Conservation (phyloP, 2,113 vertebrate species). For the Eptesicus fuscus region DNA sequence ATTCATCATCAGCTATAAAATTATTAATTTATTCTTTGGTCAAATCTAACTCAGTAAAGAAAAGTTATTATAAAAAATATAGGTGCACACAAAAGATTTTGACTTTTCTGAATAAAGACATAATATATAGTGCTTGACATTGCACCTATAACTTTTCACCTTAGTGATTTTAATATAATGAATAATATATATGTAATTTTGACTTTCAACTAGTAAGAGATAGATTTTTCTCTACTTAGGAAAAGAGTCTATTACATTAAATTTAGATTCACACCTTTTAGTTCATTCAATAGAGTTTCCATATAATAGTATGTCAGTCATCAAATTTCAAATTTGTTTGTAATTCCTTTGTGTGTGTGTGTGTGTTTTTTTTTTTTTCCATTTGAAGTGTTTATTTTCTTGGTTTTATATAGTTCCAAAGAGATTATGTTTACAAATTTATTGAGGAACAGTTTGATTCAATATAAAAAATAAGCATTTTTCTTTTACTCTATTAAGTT, state of each 20-base stretch:
- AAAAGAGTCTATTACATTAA: not conserved
- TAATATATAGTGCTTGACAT: not conserved
- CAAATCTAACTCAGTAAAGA: not conserved
- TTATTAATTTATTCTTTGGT: not conserved
- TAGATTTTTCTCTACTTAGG: not conserved
- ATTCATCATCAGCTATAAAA: not conserved
- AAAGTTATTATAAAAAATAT: slow-evolving; percentile 36
- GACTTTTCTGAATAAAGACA: slow-evolving; percentile 46
- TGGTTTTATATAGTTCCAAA: not conserved
- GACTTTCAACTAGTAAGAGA: not conserved
- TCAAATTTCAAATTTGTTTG: slow-evolving; percentile 4
- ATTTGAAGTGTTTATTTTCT: slow-evolving; percentile 12
- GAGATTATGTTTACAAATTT: not conserved
- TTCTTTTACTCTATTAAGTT: not conserved
- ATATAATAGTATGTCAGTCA: not conserved
- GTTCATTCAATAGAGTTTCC: not conserved
- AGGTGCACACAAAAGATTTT: not conserved
- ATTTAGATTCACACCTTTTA: slow-evolving; percentile 32
- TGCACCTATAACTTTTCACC: slow-evolving; percentile 47
- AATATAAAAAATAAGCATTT: not conserved
- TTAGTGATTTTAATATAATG: slow-evolving; percentile 25
- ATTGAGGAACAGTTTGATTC: not conserved
- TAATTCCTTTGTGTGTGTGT: not conserved
- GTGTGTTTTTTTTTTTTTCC: not conserved
- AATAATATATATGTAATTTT: not conserved